Conservation (phyloP, 2,113 vertebrate species). For the Panthera tigris region DNA sequence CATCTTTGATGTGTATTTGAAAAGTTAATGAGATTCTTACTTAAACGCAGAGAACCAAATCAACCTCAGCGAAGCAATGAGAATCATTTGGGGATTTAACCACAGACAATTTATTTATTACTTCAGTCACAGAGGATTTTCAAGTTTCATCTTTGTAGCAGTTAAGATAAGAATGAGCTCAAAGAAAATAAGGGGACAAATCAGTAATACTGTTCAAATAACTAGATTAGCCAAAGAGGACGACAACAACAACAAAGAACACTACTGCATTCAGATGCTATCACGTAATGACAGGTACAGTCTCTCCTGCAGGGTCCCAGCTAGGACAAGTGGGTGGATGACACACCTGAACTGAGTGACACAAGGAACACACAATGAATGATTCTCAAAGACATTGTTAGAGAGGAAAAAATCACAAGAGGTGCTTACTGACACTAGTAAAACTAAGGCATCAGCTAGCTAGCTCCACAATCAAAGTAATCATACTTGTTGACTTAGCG, state of each 20-base stretch:
- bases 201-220: background rate
- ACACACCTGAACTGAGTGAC: background rate
- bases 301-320: background rate
- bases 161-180: background rate
- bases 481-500: background rate
- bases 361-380: background rate
- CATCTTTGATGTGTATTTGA: background rate
- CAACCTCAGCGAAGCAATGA: background rate
- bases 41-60: background rate
- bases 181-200: background rate
- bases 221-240: background rate
- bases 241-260: background rate
- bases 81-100: background rate
- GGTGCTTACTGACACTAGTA: background rate
- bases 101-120: background rate
- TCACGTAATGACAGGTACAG: background rate
- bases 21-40: background rate
- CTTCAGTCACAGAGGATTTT: background rate
- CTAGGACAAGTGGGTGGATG: background rate
- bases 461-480: background rate
- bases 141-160: background rate
- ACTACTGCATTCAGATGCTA: too few species aligned
- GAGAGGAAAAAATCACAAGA: background rate
- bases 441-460: background rate
- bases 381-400: background rate